These are phyloP conservation scores for Tetrapedia diversipes DNA, from an alignment of 2,888 invertebrate species.

Conservation along the genomic window DNA sequence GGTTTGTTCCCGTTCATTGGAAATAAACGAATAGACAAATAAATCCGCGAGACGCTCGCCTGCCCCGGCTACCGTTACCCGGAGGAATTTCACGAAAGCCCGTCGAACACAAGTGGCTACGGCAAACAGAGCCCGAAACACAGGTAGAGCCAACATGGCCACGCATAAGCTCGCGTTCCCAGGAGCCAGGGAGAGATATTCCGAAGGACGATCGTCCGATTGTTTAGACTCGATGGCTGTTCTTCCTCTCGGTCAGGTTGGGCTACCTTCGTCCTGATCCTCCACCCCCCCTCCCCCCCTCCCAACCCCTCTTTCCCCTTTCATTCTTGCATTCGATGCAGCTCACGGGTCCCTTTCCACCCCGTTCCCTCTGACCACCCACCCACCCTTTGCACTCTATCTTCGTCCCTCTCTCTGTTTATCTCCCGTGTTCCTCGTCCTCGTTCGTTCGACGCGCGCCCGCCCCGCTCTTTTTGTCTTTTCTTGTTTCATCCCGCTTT, in stretches of 20 bases:
- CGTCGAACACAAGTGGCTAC: constrained; percentile 26
- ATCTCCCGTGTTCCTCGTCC: constrained; percentile 32
- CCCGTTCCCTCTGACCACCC: constrained; percentile 32
- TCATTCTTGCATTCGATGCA: constrained; percentile 51
- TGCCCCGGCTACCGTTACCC: constrained; percentile 23
- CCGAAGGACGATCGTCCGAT: constrained; percentile 74
- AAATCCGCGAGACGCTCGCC: constrained; percentile 22
- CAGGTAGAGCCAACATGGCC: constrained; percentile 57
- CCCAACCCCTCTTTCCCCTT: constrained; percentile 23
- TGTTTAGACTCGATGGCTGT: constrained; percentile 76
- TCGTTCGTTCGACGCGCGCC: constrained; percentile 24
- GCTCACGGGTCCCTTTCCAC: constrained; percentile 31
- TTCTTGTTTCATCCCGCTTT: constrained; percentile 70
- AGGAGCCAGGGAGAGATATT: constrained; percentile 75
- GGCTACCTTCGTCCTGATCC: constrained; percentile 62
- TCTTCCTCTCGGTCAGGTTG: constrained; percentile 70
- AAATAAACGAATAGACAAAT: no score
- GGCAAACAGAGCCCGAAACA: constrained; percentile 36
- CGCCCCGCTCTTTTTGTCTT: constrained; percentile 69
- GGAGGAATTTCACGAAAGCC: constrained; percentile 39
- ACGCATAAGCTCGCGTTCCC: constrained; percentile 74
- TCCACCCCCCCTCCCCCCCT: constrained; percentile 16
- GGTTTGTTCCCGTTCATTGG: no score
- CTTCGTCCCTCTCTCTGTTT: constrained; percentile 33
- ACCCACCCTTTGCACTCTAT: no score